Conservation (phyloP, 2,797 vertebrate genomes). For the Buphagus erythrorhynchus region DNA sequence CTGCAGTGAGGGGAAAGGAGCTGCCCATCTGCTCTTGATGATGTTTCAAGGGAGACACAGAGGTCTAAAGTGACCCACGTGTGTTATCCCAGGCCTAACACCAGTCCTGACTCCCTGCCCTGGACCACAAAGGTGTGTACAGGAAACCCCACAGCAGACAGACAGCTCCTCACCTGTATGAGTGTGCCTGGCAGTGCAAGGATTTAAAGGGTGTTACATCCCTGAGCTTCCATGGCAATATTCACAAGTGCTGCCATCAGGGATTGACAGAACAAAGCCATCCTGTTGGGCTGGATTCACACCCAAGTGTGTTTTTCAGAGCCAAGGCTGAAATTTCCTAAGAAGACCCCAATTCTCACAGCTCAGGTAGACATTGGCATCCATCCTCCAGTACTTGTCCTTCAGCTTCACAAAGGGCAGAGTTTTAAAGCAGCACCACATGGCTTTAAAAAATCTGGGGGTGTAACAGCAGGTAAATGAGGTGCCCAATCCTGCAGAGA, state of each 20-base stretch:
- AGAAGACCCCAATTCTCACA: neutral
- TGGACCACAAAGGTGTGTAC: neutral
- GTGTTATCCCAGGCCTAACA: neutral
- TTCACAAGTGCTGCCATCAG: neutral
- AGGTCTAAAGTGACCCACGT: accelerated
- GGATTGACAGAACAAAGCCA: neutral
- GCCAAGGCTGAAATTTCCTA: neutral
- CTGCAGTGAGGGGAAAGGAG: neutral
- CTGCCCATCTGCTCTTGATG: neutral
- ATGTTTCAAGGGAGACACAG: neutral
- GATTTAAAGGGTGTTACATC: neutral
- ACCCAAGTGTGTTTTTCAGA: neutral
- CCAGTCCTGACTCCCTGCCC: neutral
- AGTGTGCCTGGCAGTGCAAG: neutral
- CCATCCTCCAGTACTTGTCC: neutral
- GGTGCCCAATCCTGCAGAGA: neutral
- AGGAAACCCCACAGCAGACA: neutral
- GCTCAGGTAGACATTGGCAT: neutral
- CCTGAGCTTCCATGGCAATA: neutral
- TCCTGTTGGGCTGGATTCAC: neutral
- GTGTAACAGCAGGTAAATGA: neutral
- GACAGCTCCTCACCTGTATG: neutral
- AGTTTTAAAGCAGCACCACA: neutral
- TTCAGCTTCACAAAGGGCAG: neutral
- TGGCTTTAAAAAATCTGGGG: neutral